Conservation (phyloP, 53 echinoderm and acorn worm genomes). For the Henricia sp. region DNA sequence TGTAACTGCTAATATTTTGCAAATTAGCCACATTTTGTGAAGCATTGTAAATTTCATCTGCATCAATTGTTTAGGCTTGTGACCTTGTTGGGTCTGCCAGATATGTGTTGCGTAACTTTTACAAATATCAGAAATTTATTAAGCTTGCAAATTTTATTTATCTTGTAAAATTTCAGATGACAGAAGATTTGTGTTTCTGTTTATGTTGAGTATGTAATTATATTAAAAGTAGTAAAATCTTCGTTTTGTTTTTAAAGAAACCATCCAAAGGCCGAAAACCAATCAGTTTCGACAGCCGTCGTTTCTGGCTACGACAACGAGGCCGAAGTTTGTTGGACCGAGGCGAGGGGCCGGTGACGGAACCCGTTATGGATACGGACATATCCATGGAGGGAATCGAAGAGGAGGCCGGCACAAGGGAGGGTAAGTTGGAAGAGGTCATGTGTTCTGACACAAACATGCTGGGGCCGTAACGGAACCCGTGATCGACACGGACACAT, state of each 20-base stretch:
- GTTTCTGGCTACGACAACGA: constrained; percentile 72
- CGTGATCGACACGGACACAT: no score
- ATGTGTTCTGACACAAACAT: no score
- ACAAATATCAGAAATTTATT: neutral
- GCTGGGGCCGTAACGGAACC: no score
- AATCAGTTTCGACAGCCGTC: constrained; percentile 92
- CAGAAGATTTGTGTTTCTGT: neutral
- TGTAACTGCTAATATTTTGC: no score
- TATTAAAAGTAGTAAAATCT: neutral
- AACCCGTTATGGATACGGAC: constrained; percentile 74
- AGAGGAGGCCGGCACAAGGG: constrained; percentile 69
- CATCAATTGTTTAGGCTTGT: no score
- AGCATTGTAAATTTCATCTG: no score
- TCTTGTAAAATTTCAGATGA: no score
- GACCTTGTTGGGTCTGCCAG: no score
- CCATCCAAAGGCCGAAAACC: constrained; percentile 85
- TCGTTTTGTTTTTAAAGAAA: constrained; percentile 59
- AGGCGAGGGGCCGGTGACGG: constrained; percentile 71
- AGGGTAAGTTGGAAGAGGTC: no score
- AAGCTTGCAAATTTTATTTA: neutral
- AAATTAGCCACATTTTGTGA: no score
- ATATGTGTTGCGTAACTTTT: no score
- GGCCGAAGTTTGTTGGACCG: constrained; percentile 74
- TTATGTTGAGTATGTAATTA: neutral
- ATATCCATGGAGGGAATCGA: constrained; percentile 71